Evolutionary conservation across 2,113 vertebrate genomes (phyloP).

Genomic region (Paraplagusia blochii): DNA sequence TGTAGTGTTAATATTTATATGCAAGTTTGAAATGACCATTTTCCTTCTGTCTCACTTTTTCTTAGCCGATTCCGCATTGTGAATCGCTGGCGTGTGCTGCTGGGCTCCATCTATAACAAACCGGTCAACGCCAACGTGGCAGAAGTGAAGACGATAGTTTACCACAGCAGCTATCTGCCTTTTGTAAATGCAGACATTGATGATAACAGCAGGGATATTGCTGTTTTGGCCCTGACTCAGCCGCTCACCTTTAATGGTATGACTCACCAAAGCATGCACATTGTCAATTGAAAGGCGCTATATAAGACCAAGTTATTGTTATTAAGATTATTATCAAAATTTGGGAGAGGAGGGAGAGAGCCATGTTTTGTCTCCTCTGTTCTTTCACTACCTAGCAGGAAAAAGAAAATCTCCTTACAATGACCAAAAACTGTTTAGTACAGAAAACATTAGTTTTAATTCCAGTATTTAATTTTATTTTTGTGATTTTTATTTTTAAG

Average conservation of each 20-base stretch:
- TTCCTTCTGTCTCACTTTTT: not conserved
- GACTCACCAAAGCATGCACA: not conserved
- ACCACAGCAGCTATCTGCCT: slow-evolving; percentile 86
- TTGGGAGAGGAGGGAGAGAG: not conserved
- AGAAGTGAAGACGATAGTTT: slow-evolving; percentile 82
- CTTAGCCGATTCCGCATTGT: slow-evolving; percentile 80
- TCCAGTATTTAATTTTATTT: not conserved
- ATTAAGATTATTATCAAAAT: not conserved
- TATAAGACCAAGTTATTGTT: not conserved
- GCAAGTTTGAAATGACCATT: too few relatives aligned
- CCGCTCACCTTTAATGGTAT: slow-evolving; percentile 83
- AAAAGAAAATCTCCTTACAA: slow-evolving; percentile 3
- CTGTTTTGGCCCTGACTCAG: slow-evolving; percentile 79
- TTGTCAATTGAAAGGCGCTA: too few relatives aligned
- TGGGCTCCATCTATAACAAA: slow-evolving; percentile 82
- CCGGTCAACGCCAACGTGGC: slow-evolving; percentile 74
- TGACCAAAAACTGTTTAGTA: too few relatives aligned
- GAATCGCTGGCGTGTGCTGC: slow-evolving; percentile 81
- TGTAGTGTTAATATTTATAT: too few relatives aligned
- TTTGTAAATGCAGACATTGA: slow-evolving; percentile 85
- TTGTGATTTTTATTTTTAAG: not conserved
- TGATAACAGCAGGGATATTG: slow-evolving; percentile 89
- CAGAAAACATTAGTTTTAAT: too few relatives aligned
- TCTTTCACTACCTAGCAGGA: slow-evolving; percentile 2
- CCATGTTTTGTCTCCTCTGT: slow-evolving; percentile 15